Conservation (phyloP, 2,113 vertebrate genomes). For the Stigmatopora nigra region DNA sequence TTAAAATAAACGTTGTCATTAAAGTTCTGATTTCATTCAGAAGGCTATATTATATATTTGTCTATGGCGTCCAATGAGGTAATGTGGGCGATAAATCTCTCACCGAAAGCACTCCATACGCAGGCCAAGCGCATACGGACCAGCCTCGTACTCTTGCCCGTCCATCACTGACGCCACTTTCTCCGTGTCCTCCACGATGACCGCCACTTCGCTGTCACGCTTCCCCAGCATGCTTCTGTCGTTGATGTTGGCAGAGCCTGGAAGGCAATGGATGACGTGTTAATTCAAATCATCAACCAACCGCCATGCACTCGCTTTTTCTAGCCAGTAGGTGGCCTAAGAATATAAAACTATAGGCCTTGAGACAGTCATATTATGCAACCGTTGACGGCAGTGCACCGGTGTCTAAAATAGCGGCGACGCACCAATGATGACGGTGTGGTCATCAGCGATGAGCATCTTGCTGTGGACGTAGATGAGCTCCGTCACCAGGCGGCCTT, state of each 20-base stretch:
- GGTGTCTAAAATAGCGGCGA: constrained; percentile 11
- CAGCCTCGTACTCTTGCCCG: constrained; percentile 77
- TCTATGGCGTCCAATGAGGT: too few species aligned
- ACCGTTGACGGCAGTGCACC: constrained; percentile 11
- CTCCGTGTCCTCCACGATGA: constrained; percentile 84
- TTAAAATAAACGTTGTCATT: too few species aligned
- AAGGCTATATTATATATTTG: too few species aligned
- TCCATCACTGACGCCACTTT: constrained; percentile 81
- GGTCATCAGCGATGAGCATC: constrained; percentile 91
- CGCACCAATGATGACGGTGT: constrained; percentile 94
- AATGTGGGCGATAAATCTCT: background rate
- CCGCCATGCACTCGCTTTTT: background rate
- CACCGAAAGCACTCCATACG: constrained; percentile 93
- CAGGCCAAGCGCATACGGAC: constrained; percentile 77
- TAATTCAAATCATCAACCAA: background rate
- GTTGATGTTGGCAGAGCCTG: constrained; percentile 97
- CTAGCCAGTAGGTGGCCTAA: constrained; percentile 43
- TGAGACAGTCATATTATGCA: background rate
- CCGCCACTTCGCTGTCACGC: constrained; percentile 90
- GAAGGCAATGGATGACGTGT: background rate
- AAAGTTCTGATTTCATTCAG: too few species aligned
- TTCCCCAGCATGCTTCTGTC: constrained; percentile 98
- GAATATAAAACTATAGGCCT: background rate
- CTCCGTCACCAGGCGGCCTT: constrained; percentile 86
- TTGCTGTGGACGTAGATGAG: constrained; percentile 99